Evolutionary conservation across 2,113 vertebrate genomes (phyloP), one percentile per base, ranked within the genome.

Genomic region (Geococcyx californianus): DNA sequence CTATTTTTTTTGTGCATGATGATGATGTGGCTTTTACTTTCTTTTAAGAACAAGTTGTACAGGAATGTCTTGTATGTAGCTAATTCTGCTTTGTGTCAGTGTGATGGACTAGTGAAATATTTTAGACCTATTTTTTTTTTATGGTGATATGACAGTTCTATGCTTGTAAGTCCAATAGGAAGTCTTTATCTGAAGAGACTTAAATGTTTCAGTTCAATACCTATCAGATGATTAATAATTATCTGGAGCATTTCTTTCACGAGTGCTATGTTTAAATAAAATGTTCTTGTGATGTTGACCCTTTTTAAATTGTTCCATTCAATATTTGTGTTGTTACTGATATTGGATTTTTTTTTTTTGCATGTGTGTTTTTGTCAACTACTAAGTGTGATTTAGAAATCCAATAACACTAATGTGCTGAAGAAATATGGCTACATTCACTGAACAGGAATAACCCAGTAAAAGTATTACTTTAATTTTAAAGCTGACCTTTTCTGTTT

Each of bases 391-490:
- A 95, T 95, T 94, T 92, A 87, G 94, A 95, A 97, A 97, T 96
- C 73, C 93, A 97, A 83, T 97, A 97, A 92, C 74, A 95, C 34
- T 89, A 82, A 96, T 93, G 56, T 60, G 94, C 76, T 94, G 72
- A 89, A 96, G 78, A 97, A 96, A 95, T 90, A 94, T 20, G 36
- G 69, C 89, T 96, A 60, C 60, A 36, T 87, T 86, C 90, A 81
- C 68, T 79, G 25, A 12, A 96, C 77, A 94, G 54, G 64, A 94
- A 62, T 82, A 86, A 88, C 78, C 76, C 69, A 84, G 79, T 89
- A 63, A 90, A 95, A 97, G 96, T 67, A 96, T 94, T 77, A 52
- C 92, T 97, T 97, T 93, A 93, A 97, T 97, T 97, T 97, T 93
- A 73, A 91, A 88, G 76, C 78, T 98, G 96, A 97, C 91, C 92